These are phyloP conservation scores for Oncorhynchus tshawytscha DNA, from an alignment of 2,113 vertebrate genomes.

Conservation along the genomic window DNA sequence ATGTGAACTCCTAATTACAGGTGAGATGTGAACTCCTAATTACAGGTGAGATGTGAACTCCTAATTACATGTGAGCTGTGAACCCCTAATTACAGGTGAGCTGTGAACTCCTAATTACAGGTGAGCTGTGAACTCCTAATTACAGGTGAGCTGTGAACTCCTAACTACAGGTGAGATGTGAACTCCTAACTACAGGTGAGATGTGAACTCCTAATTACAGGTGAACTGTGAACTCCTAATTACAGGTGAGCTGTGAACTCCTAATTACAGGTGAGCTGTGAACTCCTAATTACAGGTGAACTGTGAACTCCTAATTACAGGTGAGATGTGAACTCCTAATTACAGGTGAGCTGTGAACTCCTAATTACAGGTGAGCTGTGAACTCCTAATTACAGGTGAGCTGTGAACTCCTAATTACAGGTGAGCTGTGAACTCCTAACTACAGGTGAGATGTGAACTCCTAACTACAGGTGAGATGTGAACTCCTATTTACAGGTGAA, in stretches of 20 bases:
- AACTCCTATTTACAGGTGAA: not conserved
- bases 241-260: no score
- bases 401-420: no score
- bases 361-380: no score
- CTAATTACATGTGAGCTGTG: no score
- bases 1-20: not conserved
- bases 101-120: no score
- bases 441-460: not conserved
- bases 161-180: not conserved
- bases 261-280: no score
- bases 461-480: no score
- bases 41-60: not conserved
- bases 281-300: not conserved
- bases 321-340: no score
- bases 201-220: not conserved
- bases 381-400: not conserved
- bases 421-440: no score
- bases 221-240: not conserved
- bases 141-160: no score
- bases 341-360: not conserved
- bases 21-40: no score
- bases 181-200: no score
- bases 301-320: not conserved
- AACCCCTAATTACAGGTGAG: not conserved
- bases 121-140: not conserved